A percentile compares a stretch with the other conserved stretches of the same genome.
These are phyloP conservation scores for Tetramorium alpestre DNA, from an alignment of 1,140 invertebrate genomes.

Conservation along the genomic window DNA sequence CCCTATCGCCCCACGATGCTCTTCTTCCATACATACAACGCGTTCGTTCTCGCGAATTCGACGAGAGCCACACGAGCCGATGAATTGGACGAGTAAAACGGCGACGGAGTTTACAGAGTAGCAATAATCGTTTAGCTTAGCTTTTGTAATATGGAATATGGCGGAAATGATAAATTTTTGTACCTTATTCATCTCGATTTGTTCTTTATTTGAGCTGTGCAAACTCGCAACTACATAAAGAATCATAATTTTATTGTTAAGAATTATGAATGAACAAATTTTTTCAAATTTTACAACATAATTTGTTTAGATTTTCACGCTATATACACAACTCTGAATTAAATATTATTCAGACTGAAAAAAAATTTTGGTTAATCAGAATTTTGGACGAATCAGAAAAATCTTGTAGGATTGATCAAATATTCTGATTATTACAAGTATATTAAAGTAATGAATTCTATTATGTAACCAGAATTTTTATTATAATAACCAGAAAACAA, in stretches of 20 bases:
- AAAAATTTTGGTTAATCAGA: too few species aligned
- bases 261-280: background rate
- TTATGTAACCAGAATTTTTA: too few species aligned
- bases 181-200: background rate
- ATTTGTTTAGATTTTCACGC: background rate
- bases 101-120: slow-evolving; percentile 9
- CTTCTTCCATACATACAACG: slow-evolving; percentile 27
- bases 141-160: slow-evolving; percentile 8
- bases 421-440: too few species aligned
- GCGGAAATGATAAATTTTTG: slow-evolving; percentile 38
- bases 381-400: too few species aligned
- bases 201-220: background rate
- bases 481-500: too few species aligned
- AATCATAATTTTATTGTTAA: background rate
- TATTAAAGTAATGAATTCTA: too few species aligned
- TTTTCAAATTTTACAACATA: background rate
- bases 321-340: background rate
- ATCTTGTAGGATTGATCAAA: too few species aligned
- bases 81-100: slow-evolving; percentile 45
- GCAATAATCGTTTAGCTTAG: slow-evolving; percentile 39
- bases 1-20: slow-evolving; percentile 41
- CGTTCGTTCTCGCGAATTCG: slow-evolving; percentile 41
- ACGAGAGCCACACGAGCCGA: slow-evolving; percentile 27
- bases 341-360: background rate
- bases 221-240: background rate